phyloP scores from a whole-genome alignment of 2,888 invertebrate species.

The Athripsodes cinereus region DNA sequence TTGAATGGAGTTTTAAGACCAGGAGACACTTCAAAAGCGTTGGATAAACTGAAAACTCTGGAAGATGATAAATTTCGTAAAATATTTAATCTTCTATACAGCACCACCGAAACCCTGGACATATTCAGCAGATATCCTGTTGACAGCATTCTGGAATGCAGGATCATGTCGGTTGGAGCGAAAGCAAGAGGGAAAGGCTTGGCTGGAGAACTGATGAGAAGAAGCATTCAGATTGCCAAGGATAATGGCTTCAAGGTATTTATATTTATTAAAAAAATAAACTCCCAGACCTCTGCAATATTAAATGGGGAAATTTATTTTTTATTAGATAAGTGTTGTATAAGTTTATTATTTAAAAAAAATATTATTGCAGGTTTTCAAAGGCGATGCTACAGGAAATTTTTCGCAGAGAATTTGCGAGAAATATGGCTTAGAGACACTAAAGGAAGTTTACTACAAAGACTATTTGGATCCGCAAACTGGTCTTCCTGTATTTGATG shows the following conservation, averaged over 20 bases:
- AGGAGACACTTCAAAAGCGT: slow-evolving; percentile 64
- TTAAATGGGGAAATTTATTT: no score
- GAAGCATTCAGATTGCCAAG: slow-evolving; percentile 60
- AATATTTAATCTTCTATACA: slow-evolving; percentile 71
- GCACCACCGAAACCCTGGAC: slow-evolving; percentile 61
- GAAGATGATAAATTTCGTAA: slow-evolving; percentile 68
- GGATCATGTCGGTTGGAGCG: slow-evolving; percentile 72
- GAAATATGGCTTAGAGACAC: slow-evolving; percentile 58
- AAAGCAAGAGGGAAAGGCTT: slow-evolving; percentile 67
- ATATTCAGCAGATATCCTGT: slow-evolving; percentile 62
- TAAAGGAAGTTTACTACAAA: slow-evolving; percentile 61
- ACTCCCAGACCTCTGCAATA: no score
- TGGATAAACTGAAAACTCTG: slow-evolving; percentile 60
- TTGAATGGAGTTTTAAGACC: slow-evolving; percentile 70
- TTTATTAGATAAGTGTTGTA: no score
- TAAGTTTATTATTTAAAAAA: no score
- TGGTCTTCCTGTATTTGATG: slow-evolving; percentile 55
- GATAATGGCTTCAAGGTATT: slow-evolving; percentile 63
- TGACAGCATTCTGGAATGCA: slow-evolving; percentile 68
- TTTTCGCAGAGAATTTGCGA: slow-evolving; percentile 71
- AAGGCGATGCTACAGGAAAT: slow-evolving; percentile 75
- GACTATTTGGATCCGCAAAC: slow-evolving; percentile 56
- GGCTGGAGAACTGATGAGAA: slow-evolving; percentile 63
- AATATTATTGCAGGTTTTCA: slow-evolving; percentile 68
- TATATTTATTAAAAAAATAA: neutral